These are phyloP conservation scores for Montifringilla adamsi DNA, from an alignment of 2,113 vertebrate species.

Conservation along the genomic window DNA sequence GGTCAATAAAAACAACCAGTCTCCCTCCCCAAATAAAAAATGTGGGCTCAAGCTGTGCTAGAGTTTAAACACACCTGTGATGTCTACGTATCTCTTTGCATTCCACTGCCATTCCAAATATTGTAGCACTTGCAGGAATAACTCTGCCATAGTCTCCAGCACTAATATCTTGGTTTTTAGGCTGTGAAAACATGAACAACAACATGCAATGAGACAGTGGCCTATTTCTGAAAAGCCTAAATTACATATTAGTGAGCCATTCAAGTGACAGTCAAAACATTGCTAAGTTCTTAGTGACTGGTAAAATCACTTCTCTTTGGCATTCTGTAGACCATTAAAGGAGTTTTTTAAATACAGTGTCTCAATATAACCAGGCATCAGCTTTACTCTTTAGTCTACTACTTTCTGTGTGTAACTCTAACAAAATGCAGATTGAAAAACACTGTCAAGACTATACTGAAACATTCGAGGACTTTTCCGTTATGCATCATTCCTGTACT, in stretches of 20 bases:
- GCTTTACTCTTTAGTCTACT: neutral
- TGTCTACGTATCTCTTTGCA: slow-evolving; percentile 90
- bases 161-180: slow-evolving; percentile 49
- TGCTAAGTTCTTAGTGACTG: neutral
- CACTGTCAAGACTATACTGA: neutral
- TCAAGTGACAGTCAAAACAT: neutral
- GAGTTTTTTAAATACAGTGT: neutral
- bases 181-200: slow-evolving; percentile 57
- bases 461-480: neutral
- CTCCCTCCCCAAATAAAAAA: neutral
- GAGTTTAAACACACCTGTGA: slow-evolving; percentile 80
- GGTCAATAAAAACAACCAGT: neutral
- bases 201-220: neutral
- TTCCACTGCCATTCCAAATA: slow-evolving; percentile 91
- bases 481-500: neutral
- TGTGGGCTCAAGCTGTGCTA: neutral
- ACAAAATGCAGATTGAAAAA: neutral
- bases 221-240: neutral
- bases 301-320: neutral
- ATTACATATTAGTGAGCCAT: neutral
- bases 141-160: slow-evolving; percentile 83
- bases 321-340: neutral
- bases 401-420: neutral
- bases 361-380: neutral
- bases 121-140: slow-evolving; percentile 88